These are phyloP conservation scores for Gasterosteus nipponicus DNA, from an alignment of 2,113 vertebrate species.

Conservation along the genomic window DNA sequence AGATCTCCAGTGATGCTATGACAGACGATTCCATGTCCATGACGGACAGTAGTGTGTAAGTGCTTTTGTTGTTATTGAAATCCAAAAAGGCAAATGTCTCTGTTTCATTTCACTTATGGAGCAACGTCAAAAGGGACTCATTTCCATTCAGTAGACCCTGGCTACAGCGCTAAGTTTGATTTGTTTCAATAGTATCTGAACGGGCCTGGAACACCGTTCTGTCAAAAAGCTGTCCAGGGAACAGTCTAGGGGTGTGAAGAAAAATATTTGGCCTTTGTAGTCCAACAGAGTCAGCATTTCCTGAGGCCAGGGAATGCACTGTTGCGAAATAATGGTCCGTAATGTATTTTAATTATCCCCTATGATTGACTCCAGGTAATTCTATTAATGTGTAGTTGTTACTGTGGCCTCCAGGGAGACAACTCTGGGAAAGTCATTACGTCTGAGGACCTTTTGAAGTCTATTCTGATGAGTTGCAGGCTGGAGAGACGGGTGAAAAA, in stretches of 20 bases:
- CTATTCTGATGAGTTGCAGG: slow-evolving; percentile 74
- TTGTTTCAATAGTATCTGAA: slow-evolving; percentile 45
- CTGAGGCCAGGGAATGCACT: slow-evolving; percentile 19
- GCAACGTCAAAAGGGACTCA: slow-evolving; percentile 21
- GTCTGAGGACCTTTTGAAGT: slow-evolving; percentile 78
- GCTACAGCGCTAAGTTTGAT: slow-evolving; percentile 34
- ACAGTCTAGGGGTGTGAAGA: slow-evolving; percentile 50
- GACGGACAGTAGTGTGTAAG: slow-evolving; percentile 97
- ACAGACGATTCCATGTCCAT: slow-evolving; percentile 96
- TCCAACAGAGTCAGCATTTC: slow-evolving; percentile 50
- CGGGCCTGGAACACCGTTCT: slow-evolving; percentile 38
- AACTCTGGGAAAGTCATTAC: slow-evolving; percentile 78
- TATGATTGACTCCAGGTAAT: slow-evolving; percentile 74
- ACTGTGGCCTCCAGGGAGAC: slow-evolving; percentile 64
- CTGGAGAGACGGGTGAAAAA: slow-evolving; percentile 56
- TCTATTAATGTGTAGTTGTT: slow-evolving; percentile 74
- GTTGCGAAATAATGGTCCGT: slow-evolving; percentile 62
- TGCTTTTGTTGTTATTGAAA: slow-evolving; percentile 50
- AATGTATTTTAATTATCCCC: slow-evolving; percentile 74
- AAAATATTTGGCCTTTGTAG: slow-evolving; percentile 60
- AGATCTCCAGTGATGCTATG: slow-evolving; percentile 93
- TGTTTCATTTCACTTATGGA: slow-evolving; percentile 11
- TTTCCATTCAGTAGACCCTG: slow-evolving; percentile 37
- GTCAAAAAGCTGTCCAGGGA: slow-evolving; percentile 65
- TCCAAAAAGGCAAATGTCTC: neutral